Conservation (phyloP, 2,797 vertebrate genomes). For the Chiroxiphia lanceolata region DNA sequence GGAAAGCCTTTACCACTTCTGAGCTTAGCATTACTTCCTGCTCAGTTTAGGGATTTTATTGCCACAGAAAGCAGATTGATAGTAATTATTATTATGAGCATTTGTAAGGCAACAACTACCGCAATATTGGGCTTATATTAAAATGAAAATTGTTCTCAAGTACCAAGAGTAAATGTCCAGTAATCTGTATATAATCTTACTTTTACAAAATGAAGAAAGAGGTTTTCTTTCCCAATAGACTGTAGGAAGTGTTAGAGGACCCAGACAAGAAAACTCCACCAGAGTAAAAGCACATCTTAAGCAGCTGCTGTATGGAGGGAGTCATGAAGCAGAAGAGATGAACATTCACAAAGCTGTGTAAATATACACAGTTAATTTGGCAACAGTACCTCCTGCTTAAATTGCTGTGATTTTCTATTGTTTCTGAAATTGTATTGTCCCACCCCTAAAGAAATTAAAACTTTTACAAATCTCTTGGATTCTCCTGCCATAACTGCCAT, state of each 20-base stretch:
- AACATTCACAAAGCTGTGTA: background rate
- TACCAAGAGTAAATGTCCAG: background rate
- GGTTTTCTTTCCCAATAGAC: background rate
- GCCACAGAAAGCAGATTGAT: constrained; percentile 45
- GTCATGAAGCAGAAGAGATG: background rate
- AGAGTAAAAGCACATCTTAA: background rate
- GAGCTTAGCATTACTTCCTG: constrained; percentile 21
- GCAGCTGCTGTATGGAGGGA: background rate
- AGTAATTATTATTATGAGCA: constrained; percentile 37
- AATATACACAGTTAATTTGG: background rate
- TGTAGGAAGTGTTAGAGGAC: background rate
- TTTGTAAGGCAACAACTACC: constrained; percentile 32
- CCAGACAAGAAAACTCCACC: background rate
- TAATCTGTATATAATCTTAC: constrained; percentile 7
- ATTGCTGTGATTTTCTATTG: background rate
- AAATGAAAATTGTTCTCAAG: constrained; percentile 10
- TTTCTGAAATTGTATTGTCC: background rate
- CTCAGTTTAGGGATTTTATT: constrained; percentile 34
- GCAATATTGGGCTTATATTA: background rate
- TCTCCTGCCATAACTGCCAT: background rate
- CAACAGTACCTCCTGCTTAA: background rate
- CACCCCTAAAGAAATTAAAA: background rate
- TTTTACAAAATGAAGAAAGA: background rate
- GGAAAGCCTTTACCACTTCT: constrained; percentile 15
- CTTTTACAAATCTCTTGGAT: background rate